Evolutionary conservation across 2,113 vertebrate species (phyloP), one percentile per base, ranked within the genome.

Genomic region (Phocoena phocoena): DNA sequence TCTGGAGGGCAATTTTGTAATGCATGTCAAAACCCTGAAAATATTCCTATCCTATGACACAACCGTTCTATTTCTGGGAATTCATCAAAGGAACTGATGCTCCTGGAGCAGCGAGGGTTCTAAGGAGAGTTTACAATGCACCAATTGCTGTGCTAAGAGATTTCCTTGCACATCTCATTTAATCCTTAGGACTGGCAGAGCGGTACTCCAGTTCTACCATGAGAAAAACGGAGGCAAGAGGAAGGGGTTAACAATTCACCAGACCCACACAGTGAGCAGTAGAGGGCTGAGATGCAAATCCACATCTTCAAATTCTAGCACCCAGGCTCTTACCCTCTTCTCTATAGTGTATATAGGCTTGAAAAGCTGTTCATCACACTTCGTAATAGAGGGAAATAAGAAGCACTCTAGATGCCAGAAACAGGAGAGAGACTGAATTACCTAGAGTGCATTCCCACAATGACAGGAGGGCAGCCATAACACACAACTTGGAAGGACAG

Each of bases 261-360:
- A 65, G 33, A 28, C 26, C 71, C 41, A 95, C 62, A 73, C 2
- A 79, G 58, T 28, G 58, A 87, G 23, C 68, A 71, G 70, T 0
- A 92, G 15, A 95, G 25, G 95, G 65, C 47, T 85, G 36, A 74
- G 60, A 79, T 41, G 44, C 74, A 96, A 87, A 90, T 79, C 6
- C 25, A 76, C 55, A 77, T 18, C 55, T 91, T 85, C n/a, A 38
- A 73, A 93, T 14, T 93, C 36, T 14, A 77, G 28, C 10, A 36
- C 12, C 15, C 31, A 68, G 28, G 11, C 38, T 15, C 47, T 60
- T 47, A 53, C 6, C 18, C 33, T 62, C 47, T 41, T 33, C 17
- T 79, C 53, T 33, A 10, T 1, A 50, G 41, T 17, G 31, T 15
- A 60, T 31, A 87, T n/a, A 73, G 21, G 33, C 41, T 18, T 88